Conservation (phyloP, 2,888 invertebrate genomes). For the Chrysodeixis includens region DNA sequence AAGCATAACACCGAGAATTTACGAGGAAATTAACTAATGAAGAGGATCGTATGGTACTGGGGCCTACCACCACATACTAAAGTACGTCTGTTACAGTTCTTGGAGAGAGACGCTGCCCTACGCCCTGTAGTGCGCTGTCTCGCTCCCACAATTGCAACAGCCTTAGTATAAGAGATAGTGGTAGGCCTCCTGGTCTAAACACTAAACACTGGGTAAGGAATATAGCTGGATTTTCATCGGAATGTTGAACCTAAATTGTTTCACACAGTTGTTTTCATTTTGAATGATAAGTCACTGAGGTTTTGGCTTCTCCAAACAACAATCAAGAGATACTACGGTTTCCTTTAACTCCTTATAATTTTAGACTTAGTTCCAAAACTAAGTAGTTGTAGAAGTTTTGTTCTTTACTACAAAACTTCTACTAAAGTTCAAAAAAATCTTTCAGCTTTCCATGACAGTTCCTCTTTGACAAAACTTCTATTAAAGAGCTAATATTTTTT, state of each 20-base stretch:
- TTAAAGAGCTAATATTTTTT: background rate
- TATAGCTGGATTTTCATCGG: background rate
- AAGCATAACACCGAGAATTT: constrained; percentile 14
- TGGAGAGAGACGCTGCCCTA: too few species aligned
- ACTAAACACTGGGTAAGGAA: background rate
- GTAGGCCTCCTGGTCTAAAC: background rate
- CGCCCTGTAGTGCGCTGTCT: too few species aligned
- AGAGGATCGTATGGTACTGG: background rate
- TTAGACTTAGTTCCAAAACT: background rate
- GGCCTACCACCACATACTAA: too few species aligned
- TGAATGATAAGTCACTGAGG: background rate
- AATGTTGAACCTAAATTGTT: background rate
- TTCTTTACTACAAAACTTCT: background rate
- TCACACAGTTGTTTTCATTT: background rate
- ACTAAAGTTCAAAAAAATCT: too few species aligned
- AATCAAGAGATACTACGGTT: background rate
- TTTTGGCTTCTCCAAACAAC: background rate
- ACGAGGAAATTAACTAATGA: constrained; percentile 11
- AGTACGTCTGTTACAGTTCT: too few species aligned
- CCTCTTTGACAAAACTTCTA: background rate
- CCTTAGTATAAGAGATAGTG: too few species aligned
- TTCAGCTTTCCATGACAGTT: too few species aligned
- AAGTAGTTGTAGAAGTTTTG: too few species aligned
- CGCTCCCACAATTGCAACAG: too few species aligned
- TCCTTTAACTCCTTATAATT: background rate